phyloP scores from a whole-genome alignment of 2,113 vertebrate species.

The Pica pica region DNA sequence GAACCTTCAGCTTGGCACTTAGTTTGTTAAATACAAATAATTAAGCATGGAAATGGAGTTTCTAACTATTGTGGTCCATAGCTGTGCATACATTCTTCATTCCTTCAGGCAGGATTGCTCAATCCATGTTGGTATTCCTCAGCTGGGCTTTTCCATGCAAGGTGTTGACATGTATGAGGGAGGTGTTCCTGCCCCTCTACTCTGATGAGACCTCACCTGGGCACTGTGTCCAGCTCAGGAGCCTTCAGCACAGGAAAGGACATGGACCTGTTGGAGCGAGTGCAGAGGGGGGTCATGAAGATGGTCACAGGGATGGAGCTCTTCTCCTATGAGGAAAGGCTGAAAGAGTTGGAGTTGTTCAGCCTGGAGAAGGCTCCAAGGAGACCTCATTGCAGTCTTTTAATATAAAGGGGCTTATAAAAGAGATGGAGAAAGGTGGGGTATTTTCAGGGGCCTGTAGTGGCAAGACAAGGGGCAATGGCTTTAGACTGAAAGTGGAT shows the following conservation, averaged over 20 bases:
- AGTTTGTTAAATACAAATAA: not conserved
- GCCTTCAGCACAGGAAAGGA: not conserved
- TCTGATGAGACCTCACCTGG: not conserved
- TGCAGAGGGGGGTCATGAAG: not conserved
- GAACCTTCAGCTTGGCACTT: not conserved
- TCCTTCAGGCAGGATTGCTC: accelerated
- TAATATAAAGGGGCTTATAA: not conserved
- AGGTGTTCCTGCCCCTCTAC: not conserved
- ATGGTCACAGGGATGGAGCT: not conserved
- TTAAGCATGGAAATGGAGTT: not conserved
- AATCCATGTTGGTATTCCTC: not conserved
- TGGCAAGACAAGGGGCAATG: not conserved
- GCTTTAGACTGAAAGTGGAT: not conserved
- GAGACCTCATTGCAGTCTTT: not conserved
- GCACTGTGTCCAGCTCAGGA: not conserved
- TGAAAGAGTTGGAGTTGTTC: not conserved
- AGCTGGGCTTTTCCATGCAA: not conserved
- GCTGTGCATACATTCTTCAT: not conserved
- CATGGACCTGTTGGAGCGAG: accelerated
- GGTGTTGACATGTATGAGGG: not conserved
- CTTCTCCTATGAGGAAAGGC: accelerated
- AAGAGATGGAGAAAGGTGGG: not conserved
- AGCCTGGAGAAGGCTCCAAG: not conserved
- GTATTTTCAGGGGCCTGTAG: not conserved
- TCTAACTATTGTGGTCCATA: not conserved